Evolutionary conservation across 2,888 invertebrate species (phyloP).

Genomic region (Lysandra coridon): DNA sequence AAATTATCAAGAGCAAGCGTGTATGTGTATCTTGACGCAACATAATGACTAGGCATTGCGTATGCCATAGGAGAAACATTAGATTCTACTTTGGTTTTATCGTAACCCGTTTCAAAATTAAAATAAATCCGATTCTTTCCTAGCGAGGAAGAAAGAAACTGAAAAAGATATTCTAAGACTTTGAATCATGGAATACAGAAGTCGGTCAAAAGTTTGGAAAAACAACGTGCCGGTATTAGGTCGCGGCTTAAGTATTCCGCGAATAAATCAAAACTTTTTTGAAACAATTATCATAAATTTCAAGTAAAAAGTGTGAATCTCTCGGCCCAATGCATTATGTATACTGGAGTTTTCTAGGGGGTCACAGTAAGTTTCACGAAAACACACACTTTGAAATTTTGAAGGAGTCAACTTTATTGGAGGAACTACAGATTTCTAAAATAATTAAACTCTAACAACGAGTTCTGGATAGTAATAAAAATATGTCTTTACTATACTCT

Average conservation of each 20-base stretch:
- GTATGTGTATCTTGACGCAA: no score
- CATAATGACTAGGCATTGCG: no score
- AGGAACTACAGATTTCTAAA: no score
- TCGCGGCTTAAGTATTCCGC: slow-evolving; percentile 15
- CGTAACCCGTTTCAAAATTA: neutral
- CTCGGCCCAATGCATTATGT: slow-evolving; percentile 2
- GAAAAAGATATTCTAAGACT: neutral
- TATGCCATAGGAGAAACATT: neutral
- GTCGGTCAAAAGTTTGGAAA: neutral
- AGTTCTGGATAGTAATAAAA: no score
- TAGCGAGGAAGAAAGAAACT: neutral
- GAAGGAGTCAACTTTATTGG: no score
- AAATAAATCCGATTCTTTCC: neutral
- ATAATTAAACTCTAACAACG: no score
- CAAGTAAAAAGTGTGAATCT: neutral
- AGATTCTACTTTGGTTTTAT: no score
- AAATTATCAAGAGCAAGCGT: no score
- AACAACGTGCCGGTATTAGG: slow-evolving; percentile 5
- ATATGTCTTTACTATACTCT: no score
- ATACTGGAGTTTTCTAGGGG: neutral
- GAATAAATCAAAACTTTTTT: slow-evolving; percentile 30
- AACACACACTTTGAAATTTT: neutral
- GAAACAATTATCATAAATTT: slow-evolving; percentile 31
- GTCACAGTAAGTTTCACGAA: neutral
- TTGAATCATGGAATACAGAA: neutral